Conservation (phyloP, 2,797 vertebrate species). For the Acrossocheilus wenchowensis region DNA sequence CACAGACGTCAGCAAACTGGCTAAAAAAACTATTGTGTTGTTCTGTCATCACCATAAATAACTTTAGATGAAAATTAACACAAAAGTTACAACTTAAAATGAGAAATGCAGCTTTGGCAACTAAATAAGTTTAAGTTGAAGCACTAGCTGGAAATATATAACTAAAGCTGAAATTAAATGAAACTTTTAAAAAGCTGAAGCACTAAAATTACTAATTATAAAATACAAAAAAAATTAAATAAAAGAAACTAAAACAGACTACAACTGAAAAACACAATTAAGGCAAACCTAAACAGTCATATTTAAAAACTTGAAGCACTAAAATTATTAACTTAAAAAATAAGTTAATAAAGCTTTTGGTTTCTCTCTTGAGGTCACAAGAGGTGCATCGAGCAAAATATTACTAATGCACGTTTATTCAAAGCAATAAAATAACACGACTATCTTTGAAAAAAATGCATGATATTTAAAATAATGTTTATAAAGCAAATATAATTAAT, state of each 20-base stretch:
- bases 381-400: not conserved
- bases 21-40: too few species aligned
- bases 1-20: not conserved
- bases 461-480: too few species aligned
- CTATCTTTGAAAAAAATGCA: too few species aligned
- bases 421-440: not conserved
- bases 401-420: not conserved
- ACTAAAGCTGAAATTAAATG: not conserved
- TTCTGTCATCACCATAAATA: too few species aligned
- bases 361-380: not conserved
- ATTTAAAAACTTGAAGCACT: not conserved
- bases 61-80: too few species aligned
- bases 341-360: not conserved
- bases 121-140: not conserved
- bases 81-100: too few species aligned
- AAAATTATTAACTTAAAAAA: not conserved
- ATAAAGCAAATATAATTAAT: too few species aligned
- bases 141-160: not conserved
- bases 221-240: not conserved
- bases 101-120: too few species aligned
- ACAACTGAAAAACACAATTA: not conserved
- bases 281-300: not conserved
- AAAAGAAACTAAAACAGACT: too few species aligned
- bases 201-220: too few species aligned
- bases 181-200: too few species aligned